Evolutionary conservation across 2,888 invertebrate genomes (phyloP).

Genomic region (Acanthoscelides obtectus): DNA sequence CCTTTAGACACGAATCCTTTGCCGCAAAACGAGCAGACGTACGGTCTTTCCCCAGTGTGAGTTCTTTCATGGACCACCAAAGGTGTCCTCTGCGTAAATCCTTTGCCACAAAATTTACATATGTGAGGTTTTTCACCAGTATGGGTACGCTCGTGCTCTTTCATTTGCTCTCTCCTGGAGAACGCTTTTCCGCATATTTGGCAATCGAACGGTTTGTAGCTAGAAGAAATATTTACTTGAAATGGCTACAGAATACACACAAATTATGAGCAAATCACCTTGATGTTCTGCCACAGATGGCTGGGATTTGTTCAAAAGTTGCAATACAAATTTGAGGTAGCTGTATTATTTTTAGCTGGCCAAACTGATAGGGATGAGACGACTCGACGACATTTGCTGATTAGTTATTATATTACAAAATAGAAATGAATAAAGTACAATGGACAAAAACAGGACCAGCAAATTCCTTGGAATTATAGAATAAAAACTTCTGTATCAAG

Average conservation of each 20-base stretch:
- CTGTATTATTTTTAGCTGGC: no score
- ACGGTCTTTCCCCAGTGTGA: conserved; percentile 57
- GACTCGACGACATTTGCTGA: no score
- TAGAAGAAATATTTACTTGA: conserved; percentile 52
- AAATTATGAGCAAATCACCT: no score
- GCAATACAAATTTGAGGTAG: no score
- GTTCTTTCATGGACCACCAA: conserved; percentile 58
- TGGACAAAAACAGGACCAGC: no score
- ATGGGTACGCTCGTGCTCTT: conserved; percentile 56
- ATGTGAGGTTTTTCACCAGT: conserved; percentile 59
- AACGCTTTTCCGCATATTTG: conserved; percentile 50
- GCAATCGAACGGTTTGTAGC: conserved; percentile 48
- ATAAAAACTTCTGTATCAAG: background rate
- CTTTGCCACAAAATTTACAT: conserved; percentile 58
- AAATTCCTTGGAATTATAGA: no score
- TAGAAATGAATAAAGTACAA: no score
- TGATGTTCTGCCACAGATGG: no score
- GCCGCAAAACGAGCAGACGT: conserved; percentile 53
- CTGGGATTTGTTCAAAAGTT: no score
- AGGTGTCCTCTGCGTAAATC: conserved; percentile 57
- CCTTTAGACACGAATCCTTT: conserved; percentile 50
- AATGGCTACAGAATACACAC: no score
- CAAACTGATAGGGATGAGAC: no score
- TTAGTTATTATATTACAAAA: no score
- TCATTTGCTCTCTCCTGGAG: conserved; percentile 57